Conservation (phyloP, 1,140 invertebrate genomes). For the Parasteatoda tepidariorum region DNA sequence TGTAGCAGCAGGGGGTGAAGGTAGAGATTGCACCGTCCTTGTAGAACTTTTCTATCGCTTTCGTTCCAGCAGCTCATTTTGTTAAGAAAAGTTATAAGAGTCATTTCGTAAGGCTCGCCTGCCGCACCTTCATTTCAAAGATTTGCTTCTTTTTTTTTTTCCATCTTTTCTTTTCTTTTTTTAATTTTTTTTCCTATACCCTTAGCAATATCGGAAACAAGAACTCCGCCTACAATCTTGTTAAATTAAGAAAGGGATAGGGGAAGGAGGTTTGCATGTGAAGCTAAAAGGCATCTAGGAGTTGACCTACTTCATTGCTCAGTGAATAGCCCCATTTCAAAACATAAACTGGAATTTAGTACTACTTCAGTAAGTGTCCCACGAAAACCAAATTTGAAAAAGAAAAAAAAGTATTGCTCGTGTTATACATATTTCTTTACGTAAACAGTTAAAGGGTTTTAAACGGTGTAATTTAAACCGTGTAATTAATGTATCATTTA, state of each 20-base stretch:
- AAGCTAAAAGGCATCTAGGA: not conserved
- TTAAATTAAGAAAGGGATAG: not conserved
- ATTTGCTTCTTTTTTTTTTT: not conserved
- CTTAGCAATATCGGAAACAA: not conserved
- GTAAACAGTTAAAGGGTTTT: no score
- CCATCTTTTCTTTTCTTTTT: no score
- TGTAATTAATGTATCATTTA: no score
- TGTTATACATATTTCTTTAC: no score
- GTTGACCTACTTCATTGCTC: not conserved
- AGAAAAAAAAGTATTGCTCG: no score
- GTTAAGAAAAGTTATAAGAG: slow-evolving; percentile 11
- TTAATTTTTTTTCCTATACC: no score
- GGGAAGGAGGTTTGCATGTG: not conserved
- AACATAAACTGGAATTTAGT: no score
- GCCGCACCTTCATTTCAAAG: slow-evolving; percentile 1
- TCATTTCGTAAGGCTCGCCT: not conserved
- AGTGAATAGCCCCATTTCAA: no score
- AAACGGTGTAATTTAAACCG: no score
- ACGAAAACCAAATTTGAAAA: no score
- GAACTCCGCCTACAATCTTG: not conserved
- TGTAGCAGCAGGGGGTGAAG: slow-evolving; percentile 13
- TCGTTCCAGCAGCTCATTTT: slow-evolving; percentile 36
- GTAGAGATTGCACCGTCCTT: slow-evolving; percentile 1
- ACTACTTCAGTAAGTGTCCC: no score
- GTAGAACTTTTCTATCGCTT: not conserved